phyloP scores from a whole-genome alignment of 1,140 invertebrate genomes.

The Sycophila sp. region DNA sequence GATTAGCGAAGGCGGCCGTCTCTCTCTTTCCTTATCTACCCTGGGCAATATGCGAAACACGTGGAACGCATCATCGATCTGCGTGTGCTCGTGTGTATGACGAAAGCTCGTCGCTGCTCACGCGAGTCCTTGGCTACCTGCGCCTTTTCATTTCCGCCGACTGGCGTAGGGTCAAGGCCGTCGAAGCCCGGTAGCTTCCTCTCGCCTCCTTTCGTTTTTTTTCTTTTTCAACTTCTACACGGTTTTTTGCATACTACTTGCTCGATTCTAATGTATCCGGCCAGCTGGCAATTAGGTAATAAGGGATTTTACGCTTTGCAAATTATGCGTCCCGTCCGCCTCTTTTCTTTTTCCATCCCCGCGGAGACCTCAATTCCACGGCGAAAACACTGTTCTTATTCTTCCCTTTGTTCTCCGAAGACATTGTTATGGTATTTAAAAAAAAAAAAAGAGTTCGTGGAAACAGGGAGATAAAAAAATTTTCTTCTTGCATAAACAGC shows the following conservation, averaged over 20 bases:
- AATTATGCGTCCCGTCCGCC: not conserved
- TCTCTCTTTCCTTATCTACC: too few relatives aligned
- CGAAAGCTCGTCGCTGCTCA: conserved; percentile 29
- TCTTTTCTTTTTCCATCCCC: too few relatives aligned
- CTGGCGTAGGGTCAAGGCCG: conserved; percentile 38
- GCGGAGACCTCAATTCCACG: too few relatives aligned
- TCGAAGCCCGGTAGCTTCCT: not conserved
- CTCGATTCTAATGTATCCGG: not conserved
- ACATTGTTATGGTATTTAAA: too few relatives aligned
- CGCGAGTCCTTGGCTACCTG: conserved; percentile 43
- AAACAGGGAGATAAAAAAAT: too few relatives aligned
- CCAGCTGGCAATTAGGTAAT: not conserved
- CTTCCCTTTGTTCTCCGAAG: too few relatives aligned
- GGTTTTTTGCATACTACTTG: not conserved
- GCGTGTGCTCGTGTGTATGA: too few relatives aligned
- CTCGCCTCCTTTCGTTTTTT: not conserved
- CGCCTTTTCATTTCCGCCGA: conserved; percentile 42
- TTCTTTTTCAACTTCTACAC: not conserved
- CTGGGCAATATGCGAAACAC: not conserved
- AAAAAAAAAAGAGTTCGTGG: too few relatives aligned
- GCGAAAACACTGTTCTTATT: too few relatives aligned
- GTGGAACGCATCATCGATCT: conserved; percentile 20
- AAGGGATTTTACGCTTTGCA: not conserved
- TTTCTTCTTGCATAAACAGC: too few relatives aligned
- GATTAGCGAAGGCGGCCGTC: not conserved